Evolutionary conservation across 2,888 invertebrate genomes (phyloP), one percentile per base, ranked within the genome.

Genomic region (Nomada fucata): DNA sequence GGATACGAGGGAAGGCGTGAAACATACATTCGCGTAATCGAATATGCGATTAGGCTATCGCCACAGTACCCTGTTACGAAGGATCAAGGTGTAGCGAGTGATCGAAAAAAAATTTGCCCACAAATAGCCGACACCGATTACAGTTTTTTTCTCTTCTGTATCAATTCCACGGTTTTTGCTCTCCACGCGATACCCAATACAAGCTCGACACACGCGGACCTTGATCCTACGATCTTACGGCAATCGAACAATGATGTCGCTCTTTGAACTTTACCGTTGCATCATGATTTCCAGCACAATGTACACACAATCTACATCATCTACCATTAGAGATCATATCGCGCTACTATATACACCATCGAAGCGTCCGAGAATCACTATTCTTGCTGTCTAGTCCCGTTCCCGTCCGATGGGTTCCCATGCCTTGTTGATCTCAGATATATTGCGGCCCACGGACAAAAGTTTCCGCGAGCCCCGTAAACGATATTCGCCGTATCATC

Each of bases 11-110:
- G 2, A 44, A 50, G 4, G 7, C 15, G 36, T 1, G 53, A 55
- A 57, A 69, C 26, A 20, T 5, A 60, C 15, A 60, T 50, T 70
- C 60, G 1, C 23, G 70, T 71, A 71, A 70, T 70, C 15, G 50
- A 70, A 60, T 71, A 61, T 20, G 50, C 5, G 60, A 71, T 71
- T 61, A 61, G 50, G 18, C 4, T 70, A 70, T 70, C 59, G 29
- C n/a, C 29, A 29, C 47, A 29, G 26, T 47, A 20, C 26, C 26
- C 47, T 2, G 59, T 59, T 70, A 70, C 29, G 70, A 47, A 59
- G 59, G 59, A 10, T 2, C n/a, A 13, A 9, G 15, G 57, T 47
- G 69, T 20, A 15, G 57, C 26, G 18, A 36, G 69, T 20, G n/a
- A 15, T 15, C 15, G 9, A 23, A 59, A 50, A 20, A 59, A 59